These are phyloP conservation scores for Pomphorhynchus laevis DNA, from an alignment of 1,140 invertebrate genomes.

Conservation along the genomic window DNA sequence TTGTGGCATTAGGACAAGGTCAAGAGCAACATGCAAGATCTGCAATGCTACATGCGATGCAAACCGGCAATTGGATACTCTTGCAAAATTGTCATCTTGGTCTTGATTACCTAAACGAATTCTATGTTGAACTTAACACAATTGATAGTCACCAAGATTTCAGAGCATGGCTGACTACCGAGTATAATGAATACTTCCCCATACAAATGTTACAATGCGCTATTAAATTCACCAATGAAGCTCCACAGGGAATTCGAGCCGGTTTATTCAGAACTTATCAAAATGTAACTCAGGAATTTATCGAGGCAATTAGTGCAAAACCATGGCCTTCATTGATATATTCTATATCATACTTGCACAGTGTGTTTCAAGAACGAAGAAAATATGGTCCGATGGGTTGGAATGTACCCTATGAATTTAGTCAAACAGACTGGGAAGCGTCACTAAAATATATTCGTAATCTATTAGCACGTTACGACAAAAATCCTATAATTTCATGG, in stretches of 20 bases:
- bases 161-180: slow-evolving; percentile 75
- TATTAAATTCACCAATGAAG: slow-evolving; percentile 87
- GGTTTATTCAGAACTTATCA: slow-evolving; percentile 47
- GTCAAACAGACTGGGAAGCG: slow-evolving; percentile 71
- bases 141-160: slow-evolving; percentile 44
- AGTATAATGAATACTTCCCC: slow-evolving; percentile 60
- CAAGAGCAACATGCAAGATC: slow-evolving; percentile 62
- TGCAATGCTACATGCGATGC: slow-evolving; percentile 46
- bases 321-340: slow-evolving; percentile 79
- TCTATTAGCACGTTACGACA: slow-evolving; percentile 77
- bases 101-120: slow-evolving; percentile 35
- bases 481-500: slow-evolving; percentile 68
- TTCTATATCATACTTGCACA: slow-evolving; percentile 46
- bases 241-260: slow-evolving; percentile 50
- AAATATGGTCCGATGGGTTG: slow-evolving; percentile 76
- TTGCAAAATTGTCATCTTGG: slow-evolving; percentile 10
- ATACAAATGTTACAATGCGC: slow-evolving; percentile 58
- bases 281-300: slow-evolving; percentile 48
- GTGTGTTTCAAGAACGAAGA: slow-evolving; percentile 32
- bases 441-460: slow-evolving; percentile 80
- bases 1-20: slow-evolving; percentile 91
- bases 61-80: slow-evolving; percentile 14
- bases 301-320: slow-evolving; percentile 28
- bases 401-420: slow-evolving; percentile 90
- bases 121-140: slow-evolving; percentile 39